phyloP scores from a whole-genome alignment of 2,113 vertebrate species.

The Cyanoliseus patagonus region DNA sequence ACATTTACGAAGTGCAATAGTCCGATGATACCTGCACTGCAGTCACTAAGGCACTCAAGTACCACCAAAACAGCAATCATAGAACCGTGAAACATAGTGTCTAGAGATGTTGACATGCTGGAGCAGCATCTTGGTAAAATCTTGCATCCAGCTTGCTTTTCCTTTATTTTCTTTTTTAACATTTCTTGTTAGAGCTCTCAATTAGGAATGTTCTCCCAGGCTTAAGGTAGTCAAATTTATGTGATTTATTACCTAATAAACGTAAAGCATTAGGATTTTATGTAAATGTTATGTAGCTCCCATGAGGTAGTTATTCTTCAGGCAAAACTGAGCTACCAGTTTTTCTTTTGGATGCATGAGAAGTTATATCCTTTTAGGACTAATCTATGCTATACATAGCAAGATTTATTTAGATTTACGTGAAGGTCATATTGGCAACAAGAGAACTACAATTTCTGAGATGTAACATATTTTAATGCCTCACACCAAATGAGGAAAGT shows the following conservation, averaged over 20 bases:
- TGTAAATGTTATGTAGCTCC: not conserved
- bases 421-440: not conserved
- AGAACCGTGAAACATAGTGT: not conserved
- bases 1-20: not conserved
- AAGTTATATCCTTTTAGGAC: not conserved
- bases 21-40: not conserved
- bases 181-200: not conserved
- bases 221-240: not conserved
- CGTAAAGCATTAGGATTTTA: not conserved
- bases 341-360: not conserved
- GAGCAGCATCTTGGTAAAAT: not conserved
- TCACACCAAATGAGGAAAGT: not conserved
- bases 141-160: not conserved
- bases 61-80: not conserved
- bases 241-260: not conserved
- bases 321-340: not conserved
- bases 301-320: not conserved
- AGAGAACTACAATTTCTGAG: not conserved
- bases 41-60: not conserved
- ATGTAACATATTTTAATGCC: not conserved
- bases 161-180: not conserved
- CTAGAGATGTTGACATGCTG: not conserved
- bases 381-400: not conserved
- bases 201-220: not conserved
- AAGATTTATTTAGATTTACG: not conserved